These are phyloP conservation scores for Lethenteron camtschaticum DNA, from an alignment of 2,113 vertebrate species.

Conservation along the genomic window DNA sequence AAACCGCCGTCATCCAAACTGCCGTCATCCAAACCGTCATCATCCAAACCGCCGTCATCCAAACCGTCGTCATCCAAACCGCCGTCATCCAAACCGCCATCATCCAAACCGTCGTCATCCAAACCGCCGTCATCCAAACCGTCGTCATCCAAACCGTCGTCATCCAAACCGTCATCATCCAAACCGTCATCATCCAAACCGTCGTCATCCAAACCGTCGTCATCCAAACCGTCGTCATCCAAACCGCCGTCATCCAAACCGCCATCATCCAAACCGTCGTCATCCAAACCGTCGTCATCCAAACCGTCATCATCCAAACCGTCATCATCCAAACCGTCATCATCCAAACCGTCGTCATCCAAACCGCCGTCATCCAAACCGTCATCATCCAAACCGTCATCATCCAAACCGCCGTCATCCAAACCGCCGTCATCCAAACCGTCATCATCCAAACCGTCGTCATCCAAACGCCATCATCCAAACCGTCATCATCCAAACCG, in stretches of 20 bases:
- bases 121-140: no score
- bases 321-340: not conserved
- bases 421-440: no score
- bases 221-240: not conserved
- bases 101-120: no score
- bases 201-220: not conserved
- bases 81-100: no score
- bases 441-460: no score
- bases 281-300: no score
- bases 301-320: not conserved
- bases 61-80: not conserved
- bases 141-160: no score
- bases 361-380: no score
- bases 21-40: not conserved
- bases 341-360: not conserved
- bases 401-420: no score
- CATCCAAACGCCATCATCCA: not conserved
- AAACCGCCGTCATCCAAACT: not conserved
- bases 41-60: no score
- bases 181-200: not conserved
- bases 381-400: not conserved
- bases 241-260: no score
- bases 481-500: not conserved
- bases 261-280: no score
- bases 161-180: not conserved